Base-by-base conservation (phyloP, 2,888 invertebrate genomes). In the Callosobruchus maculatus region DNA sequence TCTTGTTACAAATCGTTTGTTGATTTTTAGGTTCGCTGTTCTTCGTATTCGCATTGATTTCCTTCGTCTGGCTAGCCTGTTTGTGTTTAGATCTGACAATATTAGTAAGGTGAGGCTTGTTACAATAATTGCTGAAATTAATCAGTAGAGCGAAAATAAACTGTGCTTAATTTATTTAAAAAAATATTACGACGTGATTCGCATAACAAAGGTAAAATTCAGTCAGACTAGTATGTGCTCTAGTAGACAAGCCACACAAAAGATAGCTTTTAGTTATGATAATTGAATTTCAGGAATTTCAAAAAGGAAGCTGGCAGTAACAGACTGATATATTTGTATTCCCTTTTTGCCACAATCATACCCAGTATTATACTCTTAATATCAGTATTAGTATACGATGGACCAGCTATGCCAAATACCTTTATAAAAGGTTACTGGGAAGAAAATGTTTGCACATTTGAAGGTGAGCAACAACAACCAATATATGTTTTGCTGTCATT, bases 1-100 rank as follows among this genome's bases (percentile, higher is more conserved):
- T 70, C 21, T 70, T 30, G 73, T 68, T 66, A 70, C 22, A 22
- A 74, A n/a, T n/a, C 20, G 71, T 74, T 68, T 73, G 72, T 72
- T 72, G 79, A 77, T 71, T 84, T 83, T 77, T 75, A 84, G 85
- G 85, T 71, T 83, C 81, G 73, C 66, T 84, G 18, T 83, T 85
- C 71, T 82, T 85, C 74, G 81, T 84, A 21, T 82, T 81, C 67
- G 78, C 83, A 68, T 78, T 85, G n/a, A 78, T 80, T 0, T 83
- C 85, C 0, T 85, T 84, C 74, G 76, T 81, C 0, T 84, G 84
- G 84, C 74, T 85, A 66, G 77, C 78, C 20, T 80, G 82, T 73
- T 76, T 85, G 26, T 84, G 84, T 72, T 74, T 80, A 70, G 85
- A 86, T 76, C 80, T 83, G 9, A 79, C 80, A 31, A 81, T 81